Evolutionary conservation across 64 coral and sea anemone genomes (phyloP), one percentile per base, ranked within the genome.

Genomic region (Platygyra sinensis): DNA sequence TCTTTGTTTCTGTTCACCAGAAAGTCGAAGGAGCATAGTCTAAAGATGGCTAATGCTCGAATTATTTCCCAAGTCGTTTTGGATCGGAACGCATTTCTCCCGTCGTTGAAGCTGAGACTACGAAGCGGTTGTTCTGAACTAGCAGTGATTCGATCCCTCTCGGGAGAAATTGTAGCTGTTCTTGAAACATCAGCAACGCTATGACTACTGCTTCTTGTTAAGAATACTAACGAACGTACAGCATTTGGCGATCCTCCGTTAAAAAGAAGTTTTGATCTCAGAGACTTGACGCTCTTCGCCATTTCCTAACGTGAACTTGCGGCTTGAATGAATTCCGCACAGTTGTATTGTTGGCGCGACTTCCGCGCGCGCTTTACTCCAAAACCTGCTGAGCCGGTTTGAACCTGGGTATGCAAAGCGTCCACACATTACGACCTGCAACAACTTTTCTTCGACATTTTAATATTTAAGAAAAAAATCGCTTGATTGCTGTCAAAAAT

Each of bases 31-130:
- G 97, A 96, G 76, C 97, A 99, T 24, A 96, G 72, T 89, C 82
- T 95, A 75, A 99, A 99, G n/a, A 99, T 91, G 61, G 91, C 65
- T 49, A 99, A 72, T 8, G 97, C 94, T 59, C 97, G 90, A 50
- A 88, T 22, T 52, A 99, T 93, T 75, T 99, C 94, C 82, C 90
- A 92, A 59, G 90, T 91, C 22, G 97, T 99, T 94, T 99, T 99
- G 16, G 94, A 93, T 71, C 79, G 76, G 77, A 90, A 99, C 10
- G 97, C 85, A 85, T 83, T 83, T 62, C 62, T 89, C 3, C 88
- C 30, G 75, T 99, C 80, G 90, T 96, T 91, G 30, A 99, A 99
- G 8, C 36, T 64, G 12, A 92, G 79, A 5, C 74, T 72, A 8
- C 62, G 24, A 29, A 27, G 20, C 24, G 63, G 27, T 50, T 20